Evolutionary conservation across 2,113 vertebrate genomes (phyloP), one percentile per base, ranked within the genome.

Genomic region (Neomonachus schauinslandi): DNA sequence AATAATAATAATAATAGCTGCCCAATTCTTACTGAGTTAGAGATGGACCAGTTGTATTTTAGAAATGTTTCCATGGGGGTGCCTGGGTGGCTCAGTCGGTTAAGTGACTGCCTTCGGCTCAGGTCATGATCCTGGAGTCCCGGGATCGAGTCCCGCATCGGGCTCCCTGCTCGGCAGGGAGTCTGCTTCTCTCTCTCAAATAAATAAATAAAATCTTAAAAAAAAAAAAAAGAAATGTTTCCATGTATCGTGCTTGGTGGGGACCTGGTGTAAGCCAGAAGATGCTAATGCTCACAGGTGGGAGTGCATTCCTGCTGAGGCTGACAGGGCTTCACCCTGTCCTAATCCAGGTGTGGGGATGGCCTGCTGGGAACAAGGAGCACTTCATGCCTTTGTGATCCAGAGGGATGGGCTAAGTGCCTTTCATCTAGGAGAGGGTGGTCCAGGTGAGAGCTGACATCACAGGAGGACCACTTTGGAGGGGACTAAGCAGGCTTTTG

Each of bases 351-450:
- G 15, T 65, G 26, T 42, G 26, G n/a, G 9, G 3, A 1, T 33
- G 57, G 63, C 28, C 31, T 42, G 15, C 84, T 61, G 57, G 24
- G 63, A 19, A 12, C 9, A 24, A 39, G 57, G 28, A 86, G 92
- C 94, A 53, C 51, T 74, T 46, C 0, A 0, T 72, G 88, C 6
- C 53, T 88, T 95, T 94, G 59, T 88, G 91, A 80, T 18, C 85
- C 42, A 39, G 24, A 51, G 85, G 80, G 94, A 61, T 95, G 88
- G 80, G 81, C 91, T 36, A 89, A 97, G 69, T 94, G 76, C 95
- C 91, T 74, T 97, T 95, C 95, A 67, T 51, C 57, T 55, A 13
- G 72, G 92, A 89, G 71, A 94, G 83, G 5, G 24, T 53, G 28
- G 42, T 31, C 15, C 26, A 13, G 87, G n/a, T 59, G 69, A 86